Base-by-base conservation (phyloP, 2,888 invertebrate species). In the Seira sanloemensis region DNA sequence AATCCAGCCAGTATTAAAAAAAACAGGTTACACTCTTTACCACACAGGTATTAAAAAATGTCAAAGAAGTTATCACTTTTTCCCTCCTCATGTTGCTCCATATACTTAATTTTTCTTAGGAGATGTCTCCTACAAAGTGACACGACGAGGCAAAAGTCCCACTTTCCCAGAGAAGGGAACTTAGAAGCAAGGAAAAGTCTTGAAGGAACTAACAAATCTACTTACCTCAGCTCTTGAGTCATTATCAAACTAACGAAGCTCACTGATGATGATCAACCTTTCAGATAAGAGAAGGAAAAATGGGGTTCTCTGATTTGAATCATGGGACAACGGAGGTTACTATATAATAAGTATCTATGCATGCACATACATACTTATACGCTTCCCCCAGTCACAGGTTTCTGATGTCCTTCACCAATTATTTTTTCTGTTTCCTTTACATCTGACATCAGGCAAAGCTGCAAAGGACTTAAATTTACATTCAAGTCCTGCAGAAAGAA, bases 11-110 rank as follows among this genome's bases (percentile, higher is more conserved):
- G 71, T 71, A n/a, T n/a, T 37, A 46, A 72, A 72, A 77, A 77
- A 80, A 78, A 83, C 83, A 65, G 83, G 83, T 83, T 83, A 46
- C 62, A 78, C 62, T 74, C 58, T 76, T 78, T 26, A 79, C 75
- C 68, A 75, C 62, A 76, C 50, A 81, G 19, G 66, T 18, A 76
- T 46, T 67, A 69, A 83, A 83, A 78, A 83, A 83, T 78, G 83
- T 83, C 83, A 78, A 78, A 73, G 78, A 62, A 69, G 58, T 54
- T 82, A 76, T 76, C 82, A 73, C 72, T 54, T 76, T 68, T 62
- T 76, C 54, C 46, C n/a, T n/a, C n/a, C n/a, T n/a, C n/a, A n/a
- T 69, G 24, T 65, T 74, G 27, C 65, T 24, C 37, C 12, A 37
- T 37, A 37, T 37, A 37, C 7, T 37, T 37, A 37, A 37, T 37